Base-by-base conservation (phyloP, 2,797 vertebrate genomes). In the Gymnopithys bicolor region DNA sequence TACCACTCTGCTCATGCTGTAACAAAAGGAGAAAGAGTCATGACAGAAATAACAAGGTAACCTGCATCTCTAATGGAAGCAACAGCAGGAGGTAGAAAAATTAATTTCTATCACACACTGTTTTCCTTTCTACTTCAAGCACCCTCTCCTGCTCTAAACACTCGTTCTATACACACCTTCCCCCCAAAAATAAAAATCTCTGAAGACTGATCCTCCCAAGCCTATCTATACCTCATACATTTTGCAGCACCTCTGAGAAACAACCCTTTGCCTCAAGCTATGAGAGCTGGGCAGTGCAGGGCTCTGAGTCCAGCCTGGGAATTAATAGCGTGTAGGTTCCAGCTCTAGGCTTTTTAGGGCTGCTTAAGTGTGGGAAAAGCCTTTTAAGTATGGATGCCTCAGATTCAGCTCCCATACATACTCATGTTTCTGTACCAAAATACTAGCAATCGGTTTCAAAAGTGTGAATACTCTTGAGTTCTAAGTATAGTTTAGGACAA, bases 11-110 rank as follows among this genome's bases (percentile, higher is more conserved):
- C 87, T 92, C 87, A 94, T 37, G 58, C 30, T 70, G 43, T 67
- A 94, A 88, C 88, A 93, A 94, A 93, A 93, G 68, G 37, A 89
- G 56, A 88, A 87, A 79, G 80, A 75, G 48, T 28, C 85, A 83
- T 35, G 69, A 85, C 89, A 90, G 62, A 94, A 92, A 81, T 78
- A 95, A 91, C 67, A 87, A 80, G 64, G 74, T 66, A 96, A 95
- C 75, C 74, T 75, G 41, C 64, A 84, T 84, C 78, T 89, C 69
- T 89, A 93, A 93, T 75, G 48, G 67, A 58, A 55, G 39, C 12
- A 89, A 74, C 52, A 92, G 74, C 21, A 66, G 78, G 70, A 91
- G 23, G 33, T 28, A 81, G 68, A 91, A 80, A 87, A 94, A 95
- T 84, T 75, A 92, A 78, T 90, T 92, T 49, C 84, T 79, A 80